Percentiles rank a stretch among this genome's conserved stretches.
Evolutionary conservation across 1,140 invertebrate genomes (phyloP).

Genomic region (Drosophila bipectinata): DNA sequence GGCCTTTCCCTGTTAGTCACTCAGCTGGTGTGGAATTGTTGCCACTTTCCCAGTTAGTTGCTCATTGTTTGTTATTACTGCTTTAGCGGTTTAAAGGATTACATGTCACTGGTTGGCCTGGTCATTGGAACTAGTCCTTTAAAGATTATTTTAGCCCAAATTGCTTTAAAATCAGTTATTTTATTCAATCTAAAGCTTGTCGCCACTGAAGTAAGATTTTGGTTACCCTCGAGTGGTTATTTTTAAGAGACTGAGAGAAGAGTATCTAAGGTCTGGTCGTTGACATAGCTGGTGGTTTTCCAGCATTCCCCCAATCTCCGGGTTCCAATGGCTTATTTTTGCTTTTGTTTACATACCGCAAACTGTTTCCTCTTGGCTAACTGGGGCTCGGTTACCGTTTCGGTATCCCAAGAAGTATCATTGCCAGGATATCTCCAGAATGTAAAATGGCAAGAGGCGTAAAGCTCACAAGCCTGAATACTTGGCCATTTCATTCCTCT

Average conservation of each 20-base stretch:
- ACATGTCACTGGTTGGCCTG: background rate
- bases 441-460: background rate
- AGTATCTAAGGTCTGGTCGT: slow-evolving; percentile 5
- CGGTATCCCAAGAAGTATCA: slow-evolving; percentile 8
- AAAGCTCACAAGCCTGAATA: background rate
- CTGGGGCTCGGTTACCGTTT: background rate
- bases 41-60: slow-evolving; percentile 17
- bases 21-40: slow-evolving; percentile 34
- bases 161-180: background rate
- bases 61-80: slow-evolving; percentile 8
- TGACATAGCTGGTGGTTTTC: slow-evolving; percentile 29
- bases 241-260: background rate
- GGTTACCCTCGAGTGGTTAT: background rate
- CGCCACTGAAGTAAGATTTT: background rate
- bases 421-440: slow-evolving; percentile 2
- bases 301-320: background rate
- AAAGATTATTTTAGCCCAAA: background rate
- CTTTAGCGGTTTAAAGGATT: slow-evolving; percentile 5
- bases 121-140: background rate
- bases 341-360: slow-evolving; percentile 8
- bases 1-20: slow-evolving; percentile 29
- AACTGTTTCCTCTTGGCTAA: slow-evolving; percentile 1
- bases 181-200: background rate
- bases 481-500: background rate
- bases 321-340: slow-evolving; percentile 18